A percentile compares a stretch with the other conserved stretches of the same genome.
Conservation (phyloP, 2,888 invertebrate genomes). For the Eulithis testata region DNA sequence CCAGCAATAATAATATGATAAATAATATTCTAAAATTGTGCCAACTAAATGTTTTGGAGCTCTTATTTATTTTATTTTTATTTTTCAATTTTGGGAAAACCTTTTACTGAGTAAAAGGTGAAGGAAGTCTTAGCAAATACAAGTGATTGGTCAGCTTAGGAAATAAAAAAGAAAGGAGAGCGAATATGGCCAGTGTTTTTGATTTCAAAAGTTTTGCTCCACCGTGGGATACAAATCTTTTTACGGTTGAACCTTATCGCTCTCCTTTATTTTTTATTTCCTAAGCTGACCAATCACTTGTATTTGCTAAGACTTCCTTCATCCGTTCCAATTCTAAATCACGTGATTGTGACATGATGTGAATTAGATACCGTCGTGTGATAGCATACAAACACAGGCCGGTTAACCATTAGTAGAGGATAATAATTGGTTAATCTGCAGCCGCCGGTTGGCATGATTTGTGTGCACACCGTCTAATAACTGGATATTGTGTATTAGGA, state of each 20-base stretch:
- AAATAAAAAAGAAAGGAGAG: too few relatives aligned
- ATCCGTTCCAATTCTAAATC: conserved; percentile 1
- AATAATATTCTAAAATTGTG: too few relatives aligned
- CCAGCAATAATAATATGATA: too few relatives aligned
- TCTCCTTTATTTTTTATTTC: too few relatives aligned
- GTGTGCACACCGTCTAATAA: conserved; percentile 49
- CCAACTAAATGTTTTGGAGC: too few relatives aligned
- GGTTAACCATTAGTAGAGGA: conserved; percentile 53
- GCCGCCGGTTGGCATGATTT: conserved; percentile 56
- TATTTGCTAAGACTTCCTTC: background rate
- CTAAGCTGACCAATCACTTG: too few relatives aligned
- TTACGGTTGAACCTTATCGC: too few relatives aligned
- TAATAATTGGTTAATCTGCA: conserved; percentile 68
- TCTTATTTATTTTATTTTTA: too few relatives aligned
- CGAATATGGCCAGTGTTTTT: background rate
- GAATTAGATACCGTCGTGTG: conserved; percentile 30
- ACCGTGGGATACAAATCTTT: background rate
- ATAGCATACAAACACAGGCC: conserved; percentile 32
- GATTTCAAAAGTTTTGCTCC: background rate
- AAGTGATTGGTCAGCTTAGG: too few relatives aligned
- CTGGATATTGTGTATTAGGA: conserved; percentile 38
- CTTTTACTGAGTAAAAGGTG: too few relatives aligned
- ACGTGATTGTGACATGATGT: conserved; percentile 27
- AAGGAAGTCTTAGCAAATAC: background rate
- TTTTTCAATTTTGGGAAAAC: too few relatives aligned